These are phyloP conservation scores for Acyrthosiphon pisum DNA, from an alignment of 1,140 invertebrate genomes.

Conservation along the genomic window DNA sequence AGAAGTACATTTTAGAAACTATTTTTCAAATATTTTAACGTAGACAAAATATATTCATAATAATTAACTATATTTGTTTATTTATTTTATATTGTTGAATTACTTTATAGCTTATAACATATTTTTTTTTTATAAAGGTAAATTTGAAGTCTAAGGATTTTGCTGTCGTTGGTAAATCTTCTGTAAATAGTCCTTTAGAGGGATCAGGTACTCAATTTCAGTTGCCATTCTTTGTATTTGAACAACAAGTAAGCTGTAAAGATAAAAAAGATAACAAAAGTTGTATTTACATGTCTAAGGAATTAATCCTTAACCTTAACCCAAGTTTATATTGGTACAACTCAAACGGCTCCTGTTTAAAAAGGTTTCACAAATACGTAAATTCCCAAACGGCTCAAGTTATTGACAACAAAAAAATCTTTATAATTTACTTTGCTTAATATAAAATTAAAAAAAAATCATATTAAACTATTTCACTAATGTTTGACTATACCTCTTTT, in stretches of 20 bases:
- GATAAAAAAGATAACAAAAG: no score
- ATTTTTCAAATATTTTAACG: no score
- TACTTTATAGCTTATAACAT: not conserved
- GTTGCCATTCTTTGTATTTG: slow-evolving; percentile 96
- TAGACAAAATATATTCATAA: not conserved
- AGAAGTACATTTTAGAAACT: not conserved
- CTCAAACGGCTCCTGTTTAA: no score
- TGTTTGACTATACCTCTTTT: no score
- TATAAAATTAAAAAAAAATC: no score
- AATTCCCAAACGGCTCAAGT: no score
- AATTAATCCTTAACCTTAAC: not conserved
- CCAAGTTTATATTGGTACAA: not conserved
- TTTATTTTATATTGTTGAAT: no score
- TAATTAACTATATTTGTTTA: not conserved
- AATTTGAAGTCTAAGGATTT: not conserved
- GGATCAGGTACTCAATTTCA: slow-evolving; percentile 71
- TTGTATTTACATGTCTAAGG: no score
- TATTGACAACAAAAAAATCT: no score
- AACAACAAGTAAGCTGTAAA: slow-evolving; percentile 79
- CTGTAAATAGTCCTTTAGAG: not conserved
- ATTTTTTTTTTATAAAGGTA: slow-evolving; percentile 18
- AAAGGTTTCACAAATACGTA: no score
- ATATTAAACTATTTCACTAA: no score
- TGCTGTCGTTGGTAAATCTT: slow-evolving; percentile 1
- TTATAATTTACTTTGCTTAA: no score